Evolutionary conservation across 2,113 vertebrate genomes (phyloP).

Genomic region (Pseudorhombus dupliciocellatus): DNA sequence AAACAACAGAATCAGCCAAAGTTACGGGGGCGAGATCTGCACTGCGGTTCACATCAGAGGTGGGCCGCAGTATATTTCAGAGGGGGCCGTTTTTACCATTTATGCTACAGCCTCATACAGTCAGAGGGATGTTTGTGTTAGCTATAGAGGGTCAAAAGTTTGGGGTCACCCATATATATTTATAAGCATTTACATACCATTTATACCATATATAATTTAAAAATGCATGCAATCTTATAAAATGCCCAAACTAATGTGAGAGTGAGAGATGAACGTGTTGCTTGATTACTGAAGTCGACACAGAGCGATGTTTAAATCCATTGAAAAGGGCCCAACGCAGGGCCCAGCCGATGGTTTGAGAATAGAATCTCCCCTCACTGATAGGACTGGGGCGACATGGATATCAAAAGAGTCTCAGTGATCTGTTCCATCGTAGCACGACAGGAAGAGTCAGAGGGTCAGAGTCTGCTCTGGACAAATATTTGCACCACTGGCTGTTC

Average conservation of each 20-base stretch:
- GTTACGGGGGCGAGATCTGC: constrained; percentile 44
- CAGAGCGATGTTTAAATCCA: neutral
- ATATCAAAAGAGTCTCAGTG: too few species aligned
- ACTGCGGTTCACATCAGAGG: constrained; percentile 32
- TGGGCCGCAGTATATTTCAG: constrained; percentile 18
- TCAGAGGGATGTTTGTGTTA: neutral
- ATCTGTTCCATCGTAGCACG: neutral
- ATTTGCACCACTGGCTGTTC: too few species aligned
- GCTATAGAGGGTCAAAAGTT: neutral
- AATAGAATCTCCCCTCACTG: too few species aligned
- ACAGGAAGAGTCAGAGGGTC: neutral
- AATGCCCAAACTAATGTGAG: neutral
- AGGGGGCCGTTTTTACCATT: constrained; percentile 30
- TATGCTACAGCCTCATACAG: constrained; percentile 7
- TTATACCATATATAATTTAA: neutral
- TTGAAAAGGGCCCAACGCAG: too few species aligned
- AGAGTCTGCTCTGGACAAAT: too few species aligned
- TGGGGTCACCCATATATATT: too few species aligned
- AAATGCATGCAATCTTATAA: neutral
- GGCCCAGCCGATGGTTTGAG: too few species aligned
- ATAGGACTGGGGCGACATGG: too few species aligned
- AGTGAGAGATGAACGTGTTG: neutral
- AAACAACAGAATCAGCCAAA: neutral
- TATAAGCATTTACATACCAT: neutral
- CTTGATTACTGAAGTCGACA: neutral